These are phyloP conservation scores for Heliopora coerulea DNA, from an alignment of 92 coral and sea anemone species.

Conservation along the genomic window DNA sequence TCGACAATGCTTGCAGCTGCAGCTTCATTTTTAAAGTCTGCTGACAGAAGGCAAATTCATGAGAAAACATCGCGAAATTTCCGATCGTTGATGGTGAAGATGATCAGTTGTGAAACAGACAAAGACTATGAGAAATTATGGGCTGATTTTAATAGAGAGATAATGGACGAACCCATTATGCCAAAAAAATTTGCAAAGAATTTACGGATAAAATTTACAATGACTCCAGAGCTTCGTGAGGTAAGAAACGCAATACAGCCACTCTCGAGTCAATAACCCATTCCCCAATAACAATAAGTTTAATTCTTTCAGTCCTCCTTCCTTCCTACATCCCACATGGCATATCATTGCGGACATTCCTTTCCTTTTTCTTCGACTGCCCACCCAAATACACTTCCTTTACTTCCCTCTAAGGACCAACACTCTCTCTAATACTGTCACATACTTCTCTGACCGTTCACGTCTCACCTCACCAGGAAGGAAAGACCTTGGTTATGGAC, in stretches of 20 bases:
- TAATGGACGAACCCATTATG: conserved; percentile 27
- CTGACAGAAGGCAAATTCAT: conserved; percentile 31
- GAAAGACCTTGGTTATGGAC: too few species aligned
- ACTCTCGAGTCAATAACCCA: too few species aligned
- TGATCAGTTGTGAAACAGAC: conserved; percentile 29
- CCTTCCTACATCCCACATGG: too few species aligned
- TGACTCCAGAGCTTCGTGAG: conserved; percentile 32
- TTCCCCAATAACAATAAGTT: too few species aligned
- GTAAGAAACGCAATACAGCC: conserved; percentile 2
- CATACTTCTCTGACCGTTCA: too few species aligned
- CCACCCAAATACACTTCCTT: too few species aligned
- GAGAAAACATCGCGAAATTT: conserved; percentile 35
- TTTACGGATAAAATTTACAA: conserved; percentile 1
- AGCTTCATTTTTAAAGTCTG: conserved; percentile 19
- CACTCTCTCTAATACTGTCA: too few species aligned
- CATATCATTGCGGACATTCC: too few species aligned
- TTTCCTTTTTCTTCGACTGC: too few species aligned
- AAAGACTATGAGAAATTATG: conserved; percentile 25
- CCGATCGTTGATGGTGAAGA: conserved; percentile 35
- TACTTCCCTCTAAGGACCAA: too few species aligned
- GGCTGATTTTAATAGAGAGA: conserved; percentile 38
- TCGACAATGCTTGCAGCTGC: conserved; percentile 36
- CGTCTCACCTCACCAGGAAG: too few species aligned
- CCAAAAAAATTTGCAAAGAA: conserved; percentile 15
- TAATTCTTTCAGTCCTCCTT: too few species aligned